Evolutionary conservation across 2,113 vertebrate species (phyloP).

Genomic region (rat (Rattus norvegicus)): GRCr8 NC_086022.1:114318501-114319000

Average conservation of each 20-base stretch:
- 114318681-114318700: background rate
- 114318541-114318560: background rate
- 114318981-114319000: background rate
- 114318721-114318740: background rate
- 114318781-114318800: background rate
- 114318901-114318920: no score
- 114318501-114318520: background rate
- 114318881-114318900: no score
- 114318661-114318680: background rate
- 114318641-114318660: slow-evolving; percentile 12
- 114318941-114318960: background rate
- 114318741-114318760: background rate
- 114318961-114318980: background rate
- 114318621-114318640: background rate
- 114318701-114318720: background rate
- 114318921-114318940: background rate
- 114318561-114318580: background rate
- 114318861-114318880: background rate
- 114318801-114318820: background rate
- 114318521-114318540: background rate
- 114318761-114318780: background rate
- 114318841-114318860: background rate
- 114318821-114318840: background rate
- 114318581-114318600: background rate
- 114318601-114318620: background rate